Evolutionary conservation across 2,113 vertebrate genomes (phyloP), one percentile per base, ranked within the genome.

Genomic region (Poecile atricapillus): DNA sequence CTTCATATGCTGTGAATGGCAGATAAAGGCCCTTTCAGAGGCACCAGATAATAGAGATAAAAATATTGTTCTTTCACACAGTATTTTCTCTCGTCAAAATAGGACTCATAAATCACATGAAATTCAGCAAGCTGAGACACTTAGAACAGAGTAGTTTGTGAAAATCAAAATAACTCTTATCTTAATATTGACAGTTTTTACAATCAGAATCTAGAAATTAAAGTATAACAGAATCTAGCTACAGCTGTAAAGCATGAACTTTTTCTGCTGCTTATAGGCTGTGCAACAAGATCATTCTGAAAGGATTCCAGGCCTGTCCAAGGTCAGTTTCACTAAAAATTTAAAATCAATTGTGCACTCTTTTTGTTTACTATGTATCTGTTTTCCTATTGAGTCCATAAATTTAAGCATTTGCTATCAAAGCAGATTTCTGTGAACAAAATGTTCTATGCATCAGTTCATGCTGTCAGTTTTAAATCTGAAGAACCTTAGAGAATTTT

Each of bases 1-100:
- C 55, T 84, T 94, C 41, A 62, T 83, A 23, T 19, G 20, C 62
- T 39, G 24, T 91, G 93, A 95, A 93, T 91, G 87, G 74, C 78
- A 94, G 89, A 95, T 92, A 93, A 94, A 95, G 94, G 93, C 70
- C 76, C 49, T 88, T 85, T 73, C 77, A 94, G 58, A 95, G 58
- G 58, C 89, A 87, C 27, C 87, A 93, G 69, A 96, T 79, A 94
- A 87, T 82, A 71, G 87, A 92, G 76, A 78, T 50, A 75, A 93
- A 96, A 93, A 95, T 69, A 87, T 23, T 87, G 37, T 49, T 90
- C 52, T 94, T 87, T 53, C 41, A 92, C 62, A 71, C 28, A 70
- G 44, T 81, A 93, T 84, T 92, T 94, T 92, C 44, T 84, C 47
- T 87, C 52, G n/a, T 83, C 81, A 93, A 95, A 95, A 69, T 7